These are phyloP conservation scores for Limnephilus marmoratus DNA, from an alignment of 2,888 invertebrate genomes.

Conservation along the genomic window DNA sequence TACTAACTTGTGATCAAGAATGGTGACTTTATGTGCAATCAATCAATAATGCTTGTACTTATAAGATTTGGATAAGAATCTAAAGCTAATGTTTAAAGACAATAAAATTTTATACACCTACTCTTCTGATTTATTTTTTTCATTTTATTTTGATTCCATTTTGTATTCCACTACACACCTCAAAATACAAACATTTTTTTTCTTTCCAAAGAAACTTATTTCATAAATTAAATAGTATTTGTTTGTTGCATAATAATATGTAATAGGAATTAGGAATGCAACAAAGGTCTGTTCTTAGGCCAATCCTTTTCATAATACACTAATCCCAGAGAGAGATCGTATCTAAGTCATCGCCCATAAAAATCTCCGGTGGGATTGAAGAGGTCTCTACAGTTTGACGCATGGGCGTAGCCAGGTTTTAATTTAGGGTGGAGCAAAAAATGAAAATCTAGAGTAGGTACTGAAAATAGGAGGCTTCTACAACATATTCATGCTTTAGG, in stretches of 20 bases:
- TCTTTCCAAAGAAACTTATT: background rate
- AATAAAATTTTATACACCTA: background rate
- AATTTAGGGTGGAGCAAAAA: no score
- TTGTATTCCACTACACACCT: background rate
- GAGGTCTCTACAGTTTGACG: no score
- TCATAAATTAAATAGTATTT: background rate
- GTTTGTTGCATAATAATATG: background rate
- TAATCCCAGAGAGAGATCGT: no score
- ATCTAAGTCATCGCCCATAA: no score
- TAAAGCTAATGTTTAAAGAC: conserved; percentile 5
- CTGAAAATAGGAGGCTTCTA: no score
- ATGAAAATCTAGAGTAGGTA: no score
- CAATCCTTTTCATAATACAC: no score
- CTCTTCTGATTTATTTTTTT: background rate
- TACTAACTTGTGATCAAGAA: background rate
- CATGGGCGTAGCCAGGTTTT: no score
- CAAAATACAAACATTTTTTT: background rate
- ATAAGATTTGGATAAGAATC: background rate
- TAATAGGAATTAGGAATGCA: no score
- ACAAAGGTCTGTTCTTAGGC: no score
- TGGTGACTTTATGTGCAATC: background rate
- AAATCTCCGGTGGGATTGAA: no score
- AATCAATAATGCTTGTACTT: background rate
- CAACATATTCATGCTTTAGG: no score
- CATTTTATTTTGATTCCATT: background rate